Conservation (phyloP, 2,888 invertebrate genomes). For the Rhogogaster chlorosoma region DNA sequence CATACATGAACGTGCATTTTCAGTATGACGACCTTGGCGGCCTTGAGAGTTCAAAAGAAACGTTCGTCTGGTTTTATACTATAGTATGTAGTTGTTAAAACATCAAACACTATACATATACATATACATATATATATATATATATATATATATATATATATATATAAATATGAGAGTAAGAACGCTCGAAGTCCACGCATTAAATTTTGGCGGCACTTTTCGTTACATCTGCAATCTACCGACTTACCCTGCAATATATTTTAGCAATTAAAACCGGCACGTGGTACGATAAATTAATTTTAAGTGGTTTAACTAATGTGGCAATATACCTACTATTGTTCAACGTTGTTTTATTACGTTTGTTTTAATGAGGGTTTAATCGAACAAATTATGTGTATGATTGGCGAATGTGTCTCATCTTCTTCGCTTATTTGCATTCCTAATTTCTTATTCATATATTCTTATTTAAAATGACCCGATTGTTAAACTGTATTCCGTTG, state of each 20-base stretch:
- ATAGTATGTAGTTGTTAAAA: background rate
- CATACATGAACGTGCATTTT: conserved; percentile 36
- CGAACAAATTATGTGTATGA: background rate
- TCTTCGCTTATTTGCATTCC: background rate
- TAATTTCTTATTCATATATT: background rate
- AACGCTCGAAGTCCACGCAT: background rate
- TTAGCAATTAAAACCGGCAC: background rate
- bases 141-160: background rate
- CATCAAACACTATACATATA: background rate
- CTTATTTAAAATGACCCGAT: background rate
- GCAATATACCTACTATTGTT: background rate
- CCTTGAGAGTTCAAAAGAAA: conserved; percentile 59
- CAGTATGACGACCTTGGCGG: conserved; percentile 63
- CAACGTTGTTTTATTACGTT: background rate
- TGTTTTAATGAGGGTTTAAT: conserved; percentile 4
- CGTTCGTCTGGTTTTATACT: background rate
- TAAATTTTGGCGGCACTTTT: background rate
- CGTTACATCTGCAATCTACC: background rate
- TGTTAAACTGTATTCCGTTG: background rate
- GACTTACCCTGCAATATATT: background rate
- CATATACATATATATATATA: background rate
- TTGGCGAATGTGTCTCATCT: background rate
- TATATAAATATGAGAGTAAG: background rate
- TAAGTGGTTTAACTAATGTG: conserved; percentile 3
- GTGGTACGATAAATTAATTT: conserved; percentile 12